These are phyloP conservation scores for Biston betularia DNA, from an alignment of 2,888 invertebrate genomes.

Conservation along the genomic window DNA sequence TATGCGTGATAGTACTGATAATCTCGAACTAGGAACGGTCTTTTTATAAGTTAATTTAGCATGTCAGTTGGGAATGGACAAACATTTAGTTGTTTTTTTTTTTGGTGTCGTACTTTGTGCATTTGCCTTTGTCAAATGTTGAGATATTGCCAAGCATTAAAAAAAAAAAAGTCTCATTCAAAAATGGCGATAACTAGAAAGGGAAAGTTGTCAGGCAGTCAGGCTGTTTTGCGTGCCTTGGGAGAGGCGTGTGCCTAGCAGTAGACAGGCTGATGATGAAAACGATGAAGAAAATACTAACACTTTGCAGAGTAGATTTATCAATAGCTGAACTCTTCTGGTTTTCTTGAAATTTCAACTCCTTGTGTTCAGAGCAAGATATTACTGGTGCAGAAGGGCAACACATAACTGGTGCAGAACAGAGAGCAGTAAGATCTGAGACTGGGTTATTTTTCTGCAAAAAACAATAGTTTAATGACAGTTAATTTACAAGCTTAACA, in stretches of 20 bases:
- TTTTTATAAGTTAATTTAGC: constrained; percentile 3
- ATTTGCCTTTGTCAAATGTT: too few relatives aligned
- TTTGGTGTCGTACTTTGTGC: too few relatives aligned
- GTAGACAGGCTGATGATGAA: not conserved
- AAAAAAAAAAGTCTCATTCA: not conserved
- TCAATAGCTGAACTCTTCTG: not conserved
- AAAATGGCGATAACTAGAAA: too few relatives aligned
- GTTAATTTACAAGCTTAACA: not conserved
- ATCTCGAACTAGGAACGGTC: constrained; percentile 26
- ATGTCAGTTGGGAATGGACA: too few relatives aligned
- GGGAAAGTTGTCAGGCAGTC: too few relatives aligned
- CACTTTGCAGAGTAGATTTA: not conserved
- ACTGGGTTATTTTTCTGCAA: not conserved
- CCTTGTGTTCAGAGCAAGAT: not conserved
- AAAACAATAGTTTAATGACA: not conserved
- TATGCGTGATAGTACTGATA: constrained; percentile 26
- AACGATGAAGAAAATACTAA: too few relatives aligned
- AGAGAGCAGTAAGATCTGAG: not conserved
- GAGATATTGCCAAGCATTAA: not conserved
- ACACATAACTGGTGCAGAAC: too few relatives aligned
- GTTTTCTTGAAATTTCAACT: not conserved
- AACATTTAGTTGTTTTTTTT: too few relatives aligned
- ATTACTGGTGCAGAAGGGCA: too few relatives aligned
- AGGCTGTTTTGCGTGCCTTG: too few relatives aligned
- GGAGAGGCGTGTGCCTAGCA: too few relatives aligned